Base-by-base conservation (phyloP, 2,888 invertebrate genomes). In the Pristionchus maxplancki region DNA sequence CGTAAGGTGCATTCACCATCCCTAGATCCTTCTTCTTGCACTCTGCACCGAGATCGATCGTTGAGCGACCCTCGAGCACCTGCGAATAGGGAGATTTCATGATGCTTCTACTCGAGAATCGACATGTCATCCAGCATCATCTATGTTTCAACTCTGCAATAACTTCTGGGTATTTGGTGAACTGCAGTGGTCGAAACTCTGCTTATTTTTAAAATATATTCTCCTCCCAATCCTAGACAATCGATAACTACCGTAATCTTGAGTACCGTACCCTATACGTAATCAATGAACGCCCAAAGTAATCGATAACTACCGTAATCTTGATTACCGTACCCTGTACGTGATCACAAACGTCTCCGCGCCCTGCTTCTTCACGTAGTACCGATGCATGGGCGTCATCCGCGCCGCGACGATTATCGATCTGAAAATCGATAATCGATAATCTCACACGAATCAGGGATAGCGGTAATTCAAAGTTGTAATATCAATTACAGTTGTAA, bases 281-380 rank as follows among this genome's bases (percentile, higher is more conserved):
- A n/a, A n/a, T n/a, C n/a, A n/a, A n/a, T n/a, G n/a, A n/a, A n/a
- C n/a, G n/a, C n/a, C n/a, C n/a, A n/a, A n/a, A n/a, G n/a, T n/a
- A 78, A 31, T 48, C 50, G 17, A 24, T 83, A 84, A 13, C 4
- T 84, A 34, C 40, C 83, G 24, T 28, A 37, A 67, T n/a, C n/a
- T n/a, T n/a, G n/a, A n/a, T 34, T 31, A 58, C 58, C 83, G 50
- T 81, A 90, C 90, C 88, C 88, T 86, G 53, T 90, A 90, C 11
- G 89, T 88, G 28, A 90, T 90, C 1, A 90, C 90, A 81, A 88
- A 90, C 6, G 90, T 90, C n/a, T 90, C 90, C 1, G 90, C 88
- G 37, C 90, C 62, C 71, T 90, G 90, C 78, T 90, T 90, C 87
- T 89, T 90, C 31, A 90, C 90, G 82, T 90, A 90, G 84, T 90